Percentiles rank a stretch among this genome's conserved stretches.
phyloP scores from a whole-genome alignment of 2,113 vertebrate species.

The Butastur rufipennis region DNA sequence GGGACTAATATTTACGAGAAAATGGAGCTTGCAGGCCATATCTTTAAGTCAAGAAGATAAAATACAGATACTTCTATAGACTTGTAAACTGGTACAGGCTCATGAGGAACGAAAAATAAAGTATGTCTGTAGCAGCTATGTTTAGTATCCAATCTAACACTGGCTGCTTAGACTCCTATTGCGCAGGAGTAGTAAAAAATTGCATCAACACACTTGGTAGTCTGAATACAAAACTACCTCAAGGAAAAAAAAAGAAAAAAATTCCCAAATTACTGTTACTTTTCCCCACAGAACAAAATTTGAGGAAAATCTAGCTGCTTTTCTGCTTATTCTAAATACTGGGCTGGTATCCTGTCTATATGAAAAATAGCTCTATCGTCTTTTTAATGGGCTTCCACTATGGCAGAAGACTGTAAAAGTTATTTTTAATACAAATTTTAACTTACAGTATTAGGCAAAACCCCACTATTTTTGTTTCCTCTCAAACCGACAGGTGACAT shows the following conservation, averaged over 20 bases:
- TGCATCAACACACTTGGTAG: background rate
- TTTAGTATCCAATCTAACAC: background rate
- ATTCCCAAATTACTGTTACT: background rate
- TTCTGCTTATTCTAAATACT: background rate
- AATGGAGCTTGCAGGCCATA: background rate
- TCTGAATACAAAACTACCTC: background rate
- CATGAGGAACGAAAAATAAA: background rate
- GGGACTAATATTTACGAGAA: background rate
- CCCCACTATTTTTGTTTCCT: background rate
- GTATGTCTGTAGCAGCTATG: background rate
- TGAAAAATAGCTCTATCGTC: accelerated
- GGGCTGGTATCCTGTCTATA: background rate
- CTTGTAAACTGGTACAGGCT: background rate
- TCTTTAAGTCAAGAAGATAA: background rate
- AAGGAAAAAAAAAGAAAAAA: background rate
- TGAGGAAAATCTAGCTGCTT: background rate
- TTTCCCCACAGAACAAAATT: background rate
- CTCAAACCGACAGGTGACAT: background rate
- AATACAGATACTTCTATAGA: background rate
- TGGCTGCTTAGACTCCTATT: background rate
- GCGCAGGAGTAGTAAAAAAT: background rate
- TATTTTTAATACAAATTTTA: background rate
- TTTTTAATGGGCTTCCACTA: background rate
- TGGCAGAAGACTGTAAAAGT: background rate
- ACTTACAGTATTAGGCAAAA: background rate